Base-by-base conservation (phyloP, 92 coral and sea anemone genomes). In the Parazoanthus swiftii region DNA sequence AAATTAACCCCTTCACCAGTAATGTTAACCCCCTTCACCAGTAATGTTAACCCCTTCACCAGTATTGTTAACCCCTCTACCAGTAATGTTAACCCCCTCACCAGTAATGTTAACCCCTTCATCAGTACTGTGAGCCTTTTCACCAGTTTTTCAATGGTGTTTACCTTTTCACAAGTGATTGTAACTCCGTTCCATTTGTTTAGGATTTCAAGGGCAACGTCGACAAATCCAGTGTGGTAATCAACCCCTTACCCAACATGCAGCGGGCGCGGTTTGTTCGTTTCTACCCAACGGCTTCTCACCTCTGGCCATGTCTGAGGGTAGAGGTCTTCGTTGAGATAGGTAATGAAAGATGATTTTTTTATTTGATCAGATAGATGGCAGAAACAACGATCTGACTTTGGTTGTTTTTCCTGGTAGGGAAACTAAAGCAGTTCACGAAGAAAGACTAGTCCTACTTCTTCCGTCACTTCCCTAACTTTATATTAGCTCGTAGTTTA, bases 161-260 rank as follows among this genome's bases (percentile, higher is more conserved):
- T 51, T 1, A 7, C 63, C 75, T 15, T 36, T 14, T 78, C 43
- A 78, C 15, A 3, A 11, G 5, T 43, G 16, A 13, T 36, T 10
- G 15, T 38, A 63, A 39, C 44, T 21, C 7, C 65, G 6, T 54
- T 68, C n/a, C 6, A 14, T 42, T 76, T 35, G 33, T 77, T 14
- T 73, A 93, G 96, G 86, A 89, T 0, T 93, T 90, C 80, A 36
- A 74, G n/a, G 96, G 96, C 5, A 93, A 90, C 63, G 65, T 1
- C 15, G 89, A 93, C 85, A 77, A 86, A 33, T 63, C 85, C 10
- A 77, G 92, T 15, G 80, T 86, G 16, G 90, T 84, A 33, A 87
- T 51, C 16, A 83, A 85, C 18, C 56, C 76, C 63, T 85, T 93
- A 63, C 39, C 68, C 67, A 51, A 46, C 23, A 46, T 33, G 44